phyloP scores from a whole-genome alignment of 1,140 invertebrate genomes.

The Hyphantria cunea region DNA sequence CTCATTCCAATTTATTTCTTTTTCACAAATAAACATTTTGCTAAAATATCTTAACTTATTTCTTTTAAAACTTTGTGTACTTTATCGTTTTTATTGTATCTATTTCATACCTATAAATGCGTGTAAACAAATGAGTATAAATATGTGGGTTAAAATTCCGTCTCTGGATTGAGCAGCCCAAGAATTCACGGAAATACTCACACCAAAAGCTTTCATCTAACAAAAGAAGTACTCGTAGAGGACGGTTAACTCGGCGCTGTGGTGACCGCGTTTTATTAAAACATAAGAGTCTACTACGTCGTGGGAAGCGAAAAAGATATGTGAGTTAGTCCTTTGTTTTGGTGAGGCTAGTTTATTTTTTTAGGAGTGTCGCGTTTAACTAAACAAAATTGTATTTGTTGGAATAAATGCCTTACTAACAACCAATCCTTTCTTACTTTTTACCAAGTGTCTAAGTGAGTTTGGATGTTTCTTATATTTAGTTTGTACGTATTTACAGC shows the following conservation, averaged over 20 bases:
- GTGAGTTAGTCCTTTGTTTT: neutral
- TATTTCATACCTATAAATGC: neutral
- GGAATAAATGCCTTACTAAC: too few relatives aligned
- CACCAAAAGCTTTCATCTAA: conserved; percentile 39
- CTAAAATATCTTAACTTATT: too few relatives aligned
- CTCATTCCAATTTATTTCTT: too few relatives aligned
- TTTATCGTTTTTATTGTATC: neutral
- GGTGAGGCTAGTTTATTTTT: neutral
- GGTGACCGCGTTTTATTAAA: conserved; percentile 25
- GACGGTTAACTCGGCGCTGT: conserved; percentile 29
- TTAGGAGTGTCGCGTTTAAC: neutral
- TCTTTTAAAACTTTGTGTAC: neutral
- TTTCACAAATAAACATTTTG: too few relatives aligned
- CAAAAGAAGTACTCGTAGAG: conserved; percentile 38
- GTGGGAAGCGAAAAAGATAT: neutral
- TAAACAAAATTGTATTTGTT: neutral
- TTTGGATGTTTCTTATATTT: too few relatives aligned
- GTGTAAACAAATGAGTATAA: neutral
- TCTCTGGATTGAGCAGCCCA: conserved; percentile 6
- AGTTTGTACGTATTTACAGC: too few relatives aligned
- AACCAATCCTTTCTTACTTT: too few relatives aligned
- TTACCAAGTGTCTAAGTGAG: too few relatives aligned
- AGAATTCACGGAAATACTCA: conserved; percentile 36
- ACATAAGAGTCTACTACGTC: neutral
- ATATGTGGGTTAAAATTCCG: conserved; percentile 4